A percentile compares a stretch with the other conserved stretches of the same genome.
Evolutionary conservation across 2,797 vertebrate species (phyloP).

Genomic region (Crocidura indochinensis): DNA sequence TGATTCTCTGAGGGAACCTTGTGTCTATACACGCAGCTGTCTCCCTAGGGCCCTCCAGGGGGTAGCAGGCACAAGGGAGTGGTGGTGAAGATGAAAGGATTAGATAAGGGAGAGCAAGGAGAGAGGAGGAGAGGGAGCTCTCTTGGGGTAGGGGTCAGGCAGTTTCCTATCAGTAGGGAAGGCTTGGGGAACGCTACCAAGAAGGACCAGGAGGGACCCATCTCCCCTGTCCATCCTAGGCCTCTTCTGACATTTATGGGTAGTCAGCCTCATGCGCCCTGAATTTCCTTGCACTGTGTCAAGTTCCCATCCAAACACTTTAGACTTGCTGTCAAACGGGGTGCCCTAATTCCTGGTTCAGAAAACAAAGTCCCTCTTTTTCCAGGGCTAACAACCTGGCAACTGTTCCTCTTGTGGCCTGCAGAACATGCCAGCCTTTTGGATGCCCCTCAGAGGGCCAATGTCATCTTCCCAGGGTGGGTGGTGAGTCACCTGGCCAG

Average conservation of each 20-base stretch:
- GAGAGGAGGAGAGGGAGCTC: neutral
- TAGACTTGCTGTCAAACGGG: neutral
- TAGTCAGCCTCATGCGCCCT: neutral
- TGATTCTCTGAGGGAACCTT: neutral
- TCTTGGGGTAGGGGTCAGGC: too few species aligned
- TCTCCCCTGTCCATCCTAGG: neutral
- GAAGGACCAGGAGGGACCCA: neutral
- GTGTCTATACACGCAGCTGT: constrained; percentile 37
- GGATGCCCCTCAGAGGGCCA: constrained; percentile 21
- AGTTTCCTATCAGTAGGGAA: too few species aligned
- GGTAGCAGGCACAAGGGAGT: too few species aligned
- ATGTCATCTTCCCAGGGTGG: neutral
- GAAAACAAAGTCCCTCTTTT: constrained; percentile 67
- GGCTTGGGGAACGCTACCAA: too few species aligned
- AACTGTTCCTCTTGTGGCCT: neutral
- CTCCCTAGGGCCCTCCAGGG: neutral
- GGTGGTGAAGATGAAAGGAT: too few species aligned
- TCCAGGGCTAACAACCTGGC: constrained; percentile 5
- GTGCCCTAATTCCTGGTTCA: constrained; percentile 57
- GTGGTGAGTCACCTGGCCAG: neutral
- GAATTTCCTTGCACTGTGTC: constrained; percentile 18
- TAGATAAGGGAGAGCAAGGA: neutral
- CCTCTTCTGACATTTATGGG: constrained; percentile 8
- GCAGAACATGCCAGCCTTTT: constrained; percentile 2
- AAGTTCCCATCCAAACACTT: constrained; percentile 10